Conservation (phyloP, 2,113 vertebrate genomes). For the Sturnira hondurensis region DNA sequence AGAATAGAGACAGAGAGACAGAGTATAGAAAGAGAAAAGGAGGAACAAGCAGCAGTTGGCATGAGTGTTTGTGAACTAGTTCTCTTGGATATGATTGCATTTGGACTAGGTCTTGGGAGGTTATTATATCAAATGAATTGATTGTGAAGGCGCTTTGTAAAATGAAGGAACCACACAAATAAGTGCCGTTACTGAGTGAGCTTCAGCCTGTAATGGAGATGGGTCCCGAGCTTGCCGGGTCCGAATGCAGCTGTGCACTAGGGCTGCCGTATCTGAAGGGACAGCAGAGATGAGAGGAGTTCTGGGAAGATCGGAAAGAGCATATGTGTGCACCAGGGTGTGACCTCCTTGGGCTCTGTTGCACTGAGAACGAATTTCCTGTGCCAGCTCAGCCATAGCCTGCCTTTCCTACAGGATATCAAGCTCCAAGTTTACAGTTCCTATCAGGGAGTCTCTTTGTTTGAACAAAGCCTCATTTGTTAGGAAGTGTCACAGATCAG, state of each 20-base stretch:
- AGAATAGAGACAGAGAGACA: background rate
- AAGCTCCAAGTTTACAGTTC: conserved; percentile 76
- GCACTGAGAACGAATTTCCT: conserved; percentile 82
- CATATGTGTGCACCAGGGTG: background rate
- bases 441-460: conserved; percentile 73
- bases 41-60: background rate
- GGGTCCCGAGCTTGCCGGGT: background rate
- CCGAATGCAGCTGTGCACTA: conserved; percentile 23
- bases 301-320: conserved; percentile 51
- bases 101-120: background rate
- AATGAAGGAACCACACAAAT: background rate
- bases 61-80: background rate
- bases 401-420: conserved; percentile 72
- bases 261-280: background rate
- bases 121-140: background rate
- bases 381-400: conserved; percentile 67
- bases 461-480: conserved; percentile 81
- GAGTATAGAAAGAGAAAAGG: background rate
- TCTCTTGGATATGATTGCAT: background rate
- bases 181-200: background rate
- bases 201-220: background rate
- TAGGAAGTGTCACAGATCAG: conserved; percentile 83
- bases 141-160: background rate
- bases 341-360: conserved; percentile 84
- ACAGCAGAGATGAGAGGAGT: background rate